Percentiles rank a stretch among this genome's conserved stretches.
Evolutionary conservation across 2,797 vertebrate species (phyloP).

Genomic region (Liasis olivaceus): DNA sequence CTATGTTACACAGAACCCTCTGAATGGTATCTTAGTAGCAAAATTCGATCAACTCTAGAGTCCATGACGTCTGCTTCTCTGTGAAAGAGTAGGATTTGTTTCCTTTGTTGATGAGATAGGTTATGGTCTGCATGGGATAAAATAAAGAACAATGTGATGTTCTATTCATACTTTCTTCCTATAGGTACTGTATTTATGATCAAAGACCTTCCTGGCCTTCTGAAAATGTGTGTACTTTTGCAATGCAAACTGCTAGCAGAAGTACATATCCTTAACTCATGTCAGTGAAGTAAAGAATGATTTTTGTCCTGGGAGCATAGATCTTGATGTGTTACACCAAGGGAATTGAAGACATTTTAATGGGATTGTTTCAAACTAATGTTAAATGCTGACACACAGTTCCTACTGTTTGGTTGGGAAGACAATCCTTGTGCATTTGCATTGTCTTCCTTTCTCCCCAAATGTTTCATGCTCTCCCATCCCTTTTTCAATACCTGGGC

Average conservation of each 20-base stretch:
- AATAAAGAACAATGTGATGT: slow-evolving; percentile 9
- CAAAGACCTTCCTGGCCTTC: not conserved
- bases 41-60: not conserved
- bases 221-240: not conserved
- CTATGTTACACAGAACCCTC: not conserved
- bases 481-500: not conserved
- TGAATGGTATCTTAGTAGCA: not conserved
- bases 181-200: slow-evolving; percentile 26
- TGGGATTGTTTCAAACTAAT: slow-evolving; percentile 45
- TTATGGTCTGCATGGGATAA: not conserved
- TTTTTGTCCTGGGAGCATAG: slow-evolving; percentile 9
- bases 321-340: slow-evolving; percentile 31
- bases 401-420: slow-evolving; percentile 39
- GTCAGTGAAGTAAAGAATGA: slow-evolving; percentile 35
- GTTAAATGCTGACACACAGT: slow-evolving; percentile 29
- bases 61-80: not conserved
- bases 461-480: slow-evolving; percentile 2
- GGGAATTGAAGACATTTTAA: slow-evolving; percentile 40
- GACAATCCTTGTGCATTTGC: slow-evolving; percentile 22
- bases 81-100: not conserved
- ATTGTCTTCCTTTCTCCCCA: not conserved
- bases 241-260: slow-evolving; percentile 36
- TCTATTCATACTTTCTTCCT: not conserved
- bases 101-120: not conserved
- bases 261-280: not conserved